Conservation (phyloP, 2,113 vertebrate species). For the Seriola quinqueradiata region DNA sequence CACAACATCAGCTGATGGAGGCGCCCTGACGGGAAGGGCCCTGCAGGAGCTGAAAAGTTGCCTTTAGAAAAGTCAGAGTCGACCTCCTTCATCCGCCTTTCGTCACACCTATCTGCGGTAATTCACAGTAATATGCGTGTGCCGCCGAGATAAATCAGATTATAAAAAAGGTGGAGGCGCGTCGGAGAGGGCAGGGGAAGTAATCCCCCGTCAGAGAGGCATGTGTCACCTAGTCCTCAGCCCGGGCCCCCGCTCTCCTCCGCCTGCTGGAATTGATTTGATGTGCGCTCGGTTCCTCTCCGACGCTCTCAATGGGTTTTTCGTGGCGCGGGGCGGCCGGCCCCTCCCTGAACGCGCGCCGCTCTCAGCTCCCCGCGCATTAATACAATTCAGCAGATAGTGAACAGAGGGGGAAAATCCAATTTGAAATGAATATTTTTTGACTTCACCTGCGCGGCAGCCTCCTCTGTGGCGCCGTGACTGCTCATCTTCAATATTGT, state of each 20-base stretch:
- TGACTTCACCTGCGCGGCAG: slow-evolving; percentile 61
- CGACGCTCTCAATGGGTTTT: slow-evolving; percentile 50
- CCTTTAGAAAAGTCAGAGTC: slow-evolving; percentile 38
- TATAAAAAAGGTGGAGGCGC: slow-evolving; percentile 52
- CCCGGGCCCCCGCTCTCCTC: slow-evolving; percentile 35
- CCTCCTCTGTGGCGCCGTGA: slow-evolving; percentile 47
- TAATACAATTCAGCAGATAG: slow-evolving; percentile 72
- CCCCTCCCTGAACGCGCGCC: slow-evolving; percentile 37
- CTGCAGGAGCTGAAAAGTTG: slow-evolving; percentile 43
- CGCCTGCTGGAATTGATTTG: slow-evolving; percentile 73
- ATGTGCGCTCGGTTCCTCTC: slow-evolving; percentile 62
- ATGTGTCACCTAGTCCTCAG: slow-evolving; percentile 64
- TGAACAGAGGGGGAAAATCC: slow-evolving; percentile 62
- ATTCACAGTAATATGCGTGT: slow-evolving; percentile 67
- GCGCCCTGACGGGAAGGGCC: slow-evolving; percentile 8
- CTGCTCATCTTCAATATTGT: slow-evolving; percentile 67
- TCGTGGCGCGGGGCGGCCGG: slow-evolving; percentile 11
- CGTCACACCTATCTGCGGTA: slow-evolving; percentile 64
- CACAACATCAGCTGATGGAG: slow-evolving; percentile 38
- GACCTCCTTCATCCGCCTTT: slow-evolving; percentile 46
- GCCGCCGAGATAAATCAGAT: slow-evolving; percentile 67
- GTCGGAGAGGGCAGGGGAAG: slow-evolving; percentile 46
- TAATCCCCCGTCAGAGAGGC: slow-evolving; percentile 62
- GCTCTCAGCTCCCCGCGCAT: slow-evolving; percentile 53
- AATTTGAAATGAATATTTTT: slow-evolving; percentile 76